Base-by-base conservation (phyloP, 2,797 vertebrate genomes). In the Fistularia commersonii region DNA sequence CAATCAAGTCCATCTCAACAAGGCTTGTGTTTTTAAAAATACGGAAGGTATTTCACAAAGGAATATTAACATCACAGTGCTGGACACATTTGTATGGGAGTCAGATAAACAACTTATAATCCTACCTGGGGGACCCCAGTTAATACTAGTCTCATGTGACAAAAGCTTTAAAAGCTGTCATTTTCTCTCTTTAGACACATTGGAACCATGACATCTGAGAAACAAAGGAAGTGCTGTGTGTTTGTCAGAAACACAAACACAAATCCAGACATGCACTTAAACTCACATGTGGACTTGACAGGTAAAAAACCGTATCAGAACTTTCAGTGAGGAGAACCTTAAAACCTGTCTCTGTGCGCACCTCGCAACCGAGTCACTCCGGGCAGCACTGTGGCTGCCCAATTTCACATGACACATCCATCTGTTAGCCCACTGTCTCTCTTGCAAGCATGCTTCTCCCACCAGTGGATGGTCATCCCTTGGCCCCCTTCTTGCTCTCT, bases 321-420 rank as follows among this genome's bases (percentile, higher is more conserved):
- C 42, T 52, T 11, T 56, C 34, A 42, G 48, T 41, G 40, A 51
- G 53, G 36, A 66, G 56, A 46, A 41, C 43, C 55, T 47, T 55
- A 57, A 51, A 69, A 55, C 5, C 10, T 7, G 51, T 13, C 57
- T 66, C 54, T 59, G 63, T 57, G 67, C 76, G 64, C 74, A 77
- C 65, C 70, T 83, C 85, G 82, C 74, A 64, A 23, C 64, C 80
- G 82, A 83, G 61, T 82, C 81, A 76, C 69, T 67, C 57, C 45
- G 58, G 75, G 82, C 76, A 75, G 82, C 83, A 86, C 84, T 86
- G 82, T 69, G 76, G 76, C 74, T 73, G 81, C 77, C 68, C 70
- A 69, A 79, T 74, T 82, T 79, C 68, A 63, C 59, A 75, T 76
- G 85, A 85, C 79, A 79, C 76, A 80, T 84, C 82, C 84, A 86